phyloP scores from a whole-genome alignment of 2,113 vertebrate species.

The Strigops habroptila region DNA sequence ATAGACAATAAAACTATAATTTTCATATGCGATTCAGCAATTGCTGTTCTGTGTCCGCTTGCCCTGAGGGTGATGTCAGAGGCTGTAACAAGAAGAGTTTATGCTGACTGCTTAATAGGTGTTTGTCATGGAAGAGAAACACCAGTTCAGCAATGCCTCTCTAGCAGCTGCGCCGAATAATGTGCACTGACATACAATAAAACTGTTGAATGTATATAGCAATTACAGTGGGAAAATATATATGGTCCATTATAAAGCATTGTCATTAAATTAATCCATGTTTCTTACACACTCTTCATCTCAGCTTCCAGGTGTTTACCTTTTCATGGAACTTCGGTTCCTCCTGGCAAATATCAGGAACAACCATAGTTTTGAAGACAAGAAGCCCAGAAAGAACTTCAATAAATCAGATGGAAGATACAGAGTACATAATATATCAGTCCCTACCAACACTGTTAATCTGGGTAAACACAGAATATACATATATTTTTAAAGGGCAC shows the following conservation, averaged over 20 bases:
- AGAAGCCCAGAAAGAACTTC: background rate
- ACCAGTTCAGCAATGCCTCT: conserved; percentile 46
- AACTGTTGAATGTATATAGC: conserved; percentile 48
- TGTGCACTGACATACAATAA: conserved; percentile 39
- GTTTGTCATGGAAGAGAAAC: conserved; percentile 69
- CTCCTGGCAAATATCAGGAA: background rate
- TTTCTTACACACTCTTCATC: background rate
- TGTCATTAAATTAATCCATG: background rate
- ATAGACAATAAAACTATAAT: conserved; percentile 81
- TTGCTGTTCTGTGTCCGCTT: conserved; percentile 70
- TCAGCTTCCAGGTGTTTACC: background rate
- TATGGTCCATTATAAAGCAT: background rate
- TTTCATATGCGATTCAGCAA: conserved; percentile 74
- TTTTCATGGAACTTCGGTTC: background rate
- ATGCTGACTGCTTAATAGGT: conserved; percentile 74
- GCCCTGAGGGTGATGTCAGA: conserved; percentile 74
- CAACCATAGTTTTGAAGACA: background rate
- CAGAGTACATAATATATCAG: background rate
- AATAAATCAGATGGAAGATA: background rate
- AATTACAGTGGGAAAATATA: conserved; percentile 6
- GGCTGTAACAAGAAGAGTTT: conserved; percentile 66
- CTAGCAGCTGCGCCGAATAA: conserved; percentile 63
- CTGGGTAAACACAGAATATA: background rate
- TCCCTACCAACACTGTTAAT: background rate
- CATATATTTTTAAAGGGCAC: background rate